Percentiles rank a stretch among this genome's conserved stretches.
Conservation (phyloP, 2,797 vertebrate species). For the Taenioides sp. region DNA sequence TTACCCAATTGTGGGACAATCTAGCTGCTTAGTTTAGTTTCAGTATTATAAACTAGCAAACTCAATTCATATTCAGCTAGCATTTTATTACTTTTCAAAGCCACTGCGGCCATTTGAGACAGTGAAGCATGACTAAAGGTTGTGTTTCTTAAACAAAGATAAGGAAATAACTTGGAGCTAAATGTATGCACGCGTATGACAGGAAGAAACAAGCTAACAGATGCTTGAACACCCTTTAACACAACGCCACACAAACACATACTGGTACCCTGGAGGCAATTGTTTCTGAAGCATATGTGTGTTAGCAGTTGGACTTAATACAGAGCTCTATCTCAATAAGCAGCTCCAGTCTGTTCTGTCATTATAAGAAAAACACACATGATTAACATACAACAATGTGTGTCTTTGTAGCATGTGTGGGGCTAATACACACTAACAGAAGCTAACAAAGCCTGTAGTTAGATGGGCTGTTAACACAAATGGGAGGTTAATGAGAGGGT, state of each 20-base stretch:
- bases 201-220: slow-evolving; percentile 30
- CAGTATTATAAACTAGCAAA: not conserved
- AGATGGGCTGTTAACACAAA: slow-evolving; percentile 24
- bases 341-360: slow-evolving; percentile 59
- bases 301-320: slow-evolving; percentile 61
- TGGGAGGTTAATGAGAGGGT: slow-evolving; percentile 37
- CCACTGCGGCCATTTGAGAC: slow-evolving; percentile 4
- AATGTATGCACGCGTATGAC: slow-evolving; percentile 3
- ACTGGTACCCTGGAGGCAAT: slow-evolving; percentile 51
- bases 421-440: slow-evolving; percentile 22
- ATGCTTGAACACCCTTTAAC: slow-evolving; percentile 23
- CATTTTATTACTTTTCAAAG: not conserved
- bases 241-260: slow-evolving; percentile 16
- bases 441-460: slow-evolving; percentile 21
- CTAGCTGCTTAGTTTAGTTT: not conserved
- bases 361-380: slow-evolving; percentile 55
- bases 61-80: not conserved
- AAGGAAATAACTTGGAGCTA: slow-evolving; percentile 6
- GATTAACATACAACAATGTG: slow-evolving; percentile 40
- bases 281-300: slow-evolving; percentile 59
- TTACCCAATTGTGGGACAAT: slow-evolving; percentile 3
- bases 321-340: slow-evolving; percentile 59
- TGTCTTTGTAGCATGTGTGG: slow-evolving; percentile 8
- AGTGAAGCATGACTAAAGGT: slow-evolving; percentile 10
- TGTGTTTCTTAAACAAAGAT: slow-evolving; percentile 11